phyloP scores from a whole-genome alignment of 1,140 invertebrate species.

The Coenobita brevimanus region DNA sequence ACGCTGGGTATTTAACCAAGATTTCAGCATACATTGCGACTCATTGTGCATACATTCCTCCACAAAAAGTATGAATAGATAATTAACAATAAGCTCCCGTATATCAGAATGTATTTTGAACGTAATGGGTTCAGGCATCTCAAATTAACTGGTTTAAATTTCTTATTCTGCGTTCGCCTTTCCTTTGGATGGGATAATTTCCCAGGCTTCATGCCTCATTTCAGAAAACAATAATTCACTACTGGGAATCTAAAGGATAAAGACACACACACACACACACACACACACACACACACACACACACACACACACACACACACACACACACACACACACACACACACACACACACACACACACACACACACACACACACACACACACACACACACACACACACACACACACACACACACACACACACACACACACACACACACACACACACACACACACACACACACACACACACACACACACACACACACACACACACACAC shows the following conservation, averaged over 20 bases:
- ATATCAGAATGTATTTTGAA: no score
- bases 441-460: constrained; percentile 15
- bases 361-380: not conserved
- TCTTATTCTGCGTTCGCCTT: no score
- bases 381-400: constrained; percentile 9
- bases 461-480: constrained; percentile 11
- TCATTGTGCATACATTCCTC: no score
- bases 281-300: not conserved
- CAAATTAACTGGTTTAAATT: no score
- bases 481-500: constrained; percentile 11
- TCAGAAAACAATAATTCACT: not conserved
- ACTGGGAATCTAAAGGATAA: not conserved
- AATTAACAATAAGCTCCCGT: no score
- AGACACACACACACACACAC: not conserved
- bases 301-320: not conserved
- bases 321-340: not conserved
- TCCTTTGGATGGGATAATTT: no score
- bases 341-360: no score
- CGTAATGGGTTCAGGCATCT: no score
- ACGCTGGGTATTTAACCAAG: no score
- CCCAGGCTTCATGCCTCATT: not conserved
- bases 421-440: constrained; percentile 9
- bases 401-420: not conserved
- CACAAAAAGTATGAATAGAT: no score
- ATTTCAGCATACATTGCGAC: no score